Base-by-base conservation (phyloP, 1,140 invertebrate genomes). In the Zaprionus vittiger region DNA sequence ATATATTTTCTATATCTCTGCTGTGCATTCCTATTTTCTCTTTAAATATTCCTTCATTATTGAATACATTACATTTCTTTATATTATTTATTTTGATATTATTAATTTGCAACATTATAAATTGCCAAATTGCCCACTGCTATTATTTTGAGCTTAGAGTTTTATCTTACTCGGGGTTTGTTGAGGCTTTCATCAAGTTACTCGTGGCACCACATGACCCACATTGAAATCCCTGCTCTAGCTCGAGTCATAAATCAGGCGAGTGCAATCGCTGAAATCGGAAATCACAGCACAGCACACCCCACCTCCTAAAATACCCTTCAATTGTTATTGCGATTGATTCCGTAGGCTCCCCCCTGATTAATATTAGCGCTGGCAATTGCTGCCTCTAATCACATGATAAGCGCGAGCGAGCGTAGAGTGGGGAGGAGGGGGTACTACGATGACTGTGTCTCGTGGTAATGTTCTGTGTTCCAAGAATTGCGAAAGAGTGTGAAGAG, bases 311-410 rank as follows among this genome's bases (percentile, higher is more conserved):
- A 73, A 90, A 89, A 90, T 90, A 90, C 81, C 86, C 85, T 89
- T 89, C 85, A 89, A 89, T 82, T 90, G 85, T 82, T 89, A 89
- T 90, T 85, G 81, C 71, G 85, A 70, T 65, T 90, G 79, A 65
- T 77, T 55, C 83, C 89, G 82, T 85, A 84, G 47, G 47, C 47
- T 90, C 81, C 76, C 66, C 56, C 60, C 68, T 78, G 85, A 91
- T 90, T 90, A 90, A 90, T 90, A 90, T 87, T 83, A 83, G 86
- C 85, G 80, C 75, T 17, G 77, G 77, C 71, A 77, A 52, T 77
- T 62, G 37, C 82, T 47, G 41, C 41, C n/a, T 79, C 84, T 90
- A 90, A 90, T 90, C 85, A 90, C 82, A 59, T 91, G 86, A 90
- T 90, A 90, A 89, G 47, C 47, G 47, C 20, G 47, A 22, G 47